Evolutionary conservation across 2,113 vertebrate genomes (phyloP).

Genomic region (Ochotona curzoniae): DNA sequence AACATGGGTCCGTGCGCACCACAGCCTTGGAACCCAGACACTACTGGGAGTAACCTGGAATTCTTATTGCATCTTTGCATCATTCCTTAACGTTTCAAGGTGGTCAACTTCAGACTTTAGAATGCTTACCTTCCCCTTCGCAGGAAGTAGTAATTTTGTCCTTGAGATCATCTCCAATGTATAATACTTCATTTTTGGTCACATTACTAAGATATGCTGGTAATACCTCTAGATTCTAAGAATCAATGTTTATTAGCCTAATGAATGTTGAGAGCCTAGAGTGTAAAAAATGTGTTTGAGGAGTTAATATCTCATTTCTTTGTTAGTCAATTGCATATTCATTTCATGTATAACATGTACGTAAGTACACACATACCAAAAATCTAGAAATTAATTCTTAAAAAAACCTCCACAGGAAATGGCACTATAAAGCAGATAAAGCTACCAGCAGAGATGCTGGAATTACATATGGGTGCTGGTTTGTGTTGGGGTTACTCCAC

Average conservation of each 20-base stretch:
- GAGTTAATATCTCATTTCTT: neutral
- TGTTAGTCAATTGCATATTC: neutral
- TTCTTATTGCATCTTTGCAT: neutral
- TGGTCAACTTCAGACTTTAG: neutral
- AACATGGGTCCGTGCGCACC: neutral
- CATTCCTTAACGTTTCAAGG: neutral
- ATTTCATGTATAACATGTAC: neutral
- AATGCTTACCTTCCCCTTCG: neutral
- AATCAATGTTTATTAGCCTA: neutral
- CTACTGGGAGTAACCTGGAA: neutral
- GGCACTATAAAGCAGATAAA: too few species aligned
- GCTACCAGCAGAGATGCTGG: too few species aligned
- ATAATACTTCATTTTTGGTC: neutral
- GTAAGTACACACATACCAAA: neutral
- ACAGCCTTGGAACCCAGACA: neutral
- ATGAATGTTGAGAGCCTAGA: neutral
- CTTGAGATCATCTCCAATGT: neutral
- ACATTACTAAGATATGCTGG: neutral
- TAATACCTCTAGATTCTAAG: neutral
- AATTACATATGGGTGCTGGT: too few species aligned
- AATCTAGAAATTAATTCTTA: conserved; percentile 11
- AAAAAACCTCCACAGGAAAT: neutral
- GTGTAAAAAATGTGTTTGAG: neutral
- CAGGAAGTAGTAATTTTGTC: neutral
- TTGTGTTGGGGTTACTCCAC: too few species aligned